Evolutionary conservation across 2,888 invertebrate genomes (phyloP), one percentile per base, ranked within the genome.

Genomic region (Elmis aenea): DNA sequence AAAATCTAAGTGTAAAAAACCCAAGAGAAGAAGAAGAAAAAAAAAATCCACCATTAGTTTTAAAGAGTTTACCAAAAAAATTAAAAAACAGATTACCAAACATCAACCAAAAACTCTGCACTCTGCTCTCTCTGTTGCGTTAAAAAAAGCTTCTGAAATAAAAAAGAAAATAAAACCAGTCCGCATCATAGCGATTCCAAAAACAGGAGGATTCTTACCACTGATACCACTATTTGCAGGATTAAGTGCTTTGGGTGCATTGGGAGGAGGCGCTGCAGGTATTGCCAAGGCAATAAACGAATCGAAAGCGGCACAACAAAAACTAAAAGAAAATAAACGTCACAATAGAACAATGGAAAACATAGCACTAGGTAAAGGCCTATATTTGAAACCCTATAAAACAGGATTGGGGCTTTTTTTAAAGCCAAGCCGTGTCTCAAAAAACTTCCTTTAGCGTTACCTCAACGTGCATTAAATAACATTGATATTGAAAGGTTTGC

Each of bases 321-420:
- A 55, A 41, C 44, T 61, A 22, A 36, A 46, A 12, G 62, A 66
- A 48, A 48, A 40, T 13, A 33, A 51, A 28, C 49, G 60, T 3
- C 64, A 62, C 39, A 66, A 66, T 45, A 39, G 51, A 46, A 45
- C 42, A n/a, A 63, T 65, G 60, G 65, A 66, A 53, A 46, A 56
- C 24, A 59, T 62, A 24, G 59, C 57, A 12, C 29, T 61, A 14
- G 61, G 64, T 3, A 37, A 38, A 27, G 38, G 47, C 11, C 26
- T 52, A 10, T 49, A 48, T 41, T 26, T 54, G 20, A 42, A 48
- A 35, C 49, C 49, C 2, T 47, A 56, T 22, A 53, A 36, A 41
- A 45, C 27, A 3, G 54, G 52, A 3, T 38, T 47, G 15, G 51
- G 54, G 12, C 36, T 55, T 9, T 16, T 11, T n/a, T n/a, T n/a